Base-by-base conservation (phyloP, 2,113 vertebrate species). In the Poicephalus meyeri region DNA sequence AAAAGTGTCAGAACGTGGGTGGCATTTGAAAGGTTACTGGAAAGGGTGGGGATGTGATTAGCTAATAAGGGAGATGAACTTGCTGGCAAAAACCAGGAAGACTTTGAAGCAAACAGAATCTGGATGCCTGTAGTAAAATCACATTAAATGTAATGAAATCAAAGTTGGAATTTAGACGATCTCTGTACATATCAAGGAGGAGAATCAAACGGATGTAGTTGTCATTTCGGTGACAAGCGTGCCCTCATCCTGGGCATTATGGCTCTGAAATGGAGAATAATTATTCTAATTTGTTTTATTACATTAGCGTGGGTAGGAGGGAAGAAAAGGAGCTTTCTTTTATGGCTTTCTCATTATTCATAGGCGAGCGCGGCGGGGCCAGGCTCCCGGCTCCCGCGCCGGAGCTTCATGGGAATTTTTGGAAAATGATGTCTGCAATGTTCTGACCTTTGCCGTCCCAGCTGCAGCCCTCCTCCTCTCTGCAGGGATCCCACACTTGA, bases 221-320 rank as follows among this genome's bases (percentile, higher is more conserved):
- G 95, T 95, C 94, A 85, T 85, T 77, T 72, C 24, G 17, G 91
- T 88, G 95, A 95, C 79, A 77, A 82, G 94, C 80, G 20, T 91
- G 85, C 95, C 95, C 94, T 76, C 31, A 55, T 92, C 95, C 95
- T 83, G 71, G 86, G 88, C 92, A 87, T 79, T 85, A 74, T 24
- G 74, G 58, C 92, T 89, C 97, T 73, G 86, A 63, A 93, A 92
- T 44, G 41, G 91, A 95, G 95, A 74, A 88, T 95, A 91, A 96
- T 98, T 97, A 95, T 93, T 95, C 97, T 96, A 95, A 98, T 97
- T 97, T 90, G 97, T 93, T 97, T 97, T 93, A 97, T 97, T 91
- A 92, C 97, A 96, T 98, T 96, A 97, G 95, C 70, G 78, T 93
- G 97, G 97, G 97, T 82, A 84, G 96, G 79, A 91, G 83, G 76